Percentiles rank a stretch among this genome's conserved stretches.
These are phyloP conservation scores for Galaxias olidus DNA, from an alignment of 2,797 vertebrate genomes.

Conservation along the genomic window DNA sequence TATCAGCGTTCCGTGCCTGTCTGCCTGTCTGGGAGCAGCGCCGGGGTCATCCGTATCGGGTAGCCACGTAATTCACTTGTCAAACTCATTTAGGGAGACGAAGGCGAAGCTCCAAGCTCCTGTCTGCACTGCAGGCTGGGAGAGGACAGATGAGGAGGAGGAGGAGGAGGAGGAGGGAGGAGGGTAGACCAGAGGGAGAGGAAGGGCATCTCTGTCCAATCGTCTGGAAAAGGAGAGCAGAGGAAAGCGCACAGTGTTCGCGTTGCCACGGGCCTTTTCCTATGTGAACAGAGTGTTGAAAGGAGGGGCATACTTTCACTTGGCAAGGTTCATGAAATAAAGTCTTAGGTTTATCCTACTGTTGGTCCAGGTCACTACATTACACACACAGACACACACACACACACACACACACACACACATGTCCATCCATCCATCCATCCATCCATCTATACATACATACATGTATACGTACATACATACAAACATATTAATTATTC, in stretches of 20 bases:
- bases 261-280: no score
- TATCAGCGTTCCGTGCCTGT: constrained; percentile 19
- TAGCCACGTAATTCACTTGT: constrained; percentile 50
- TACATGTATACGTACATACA: no score
- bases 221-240: not conserved
- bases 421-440: no score
- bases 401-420: no score
- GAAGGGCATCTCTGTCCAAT: constrained; percentile 8
- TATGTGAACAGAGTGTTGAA: not conserved
- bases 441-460: no score
- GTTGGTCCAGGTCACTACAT: no score
- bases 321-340: no score
- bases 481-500: no score
- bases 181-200: not conserved
- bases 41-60: constrained; percentile 40
- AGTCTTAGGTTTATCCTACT: no score
- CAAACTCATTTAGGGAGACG: constrained; percentile 43
- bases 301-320: no score
- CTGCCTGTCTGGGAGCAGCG: constrained; percentile 19
- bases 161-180: not conserved
- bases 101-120: constrained; percentile 22
- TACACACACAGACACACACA: no score
- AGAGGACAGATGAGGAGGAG: constrained; percentile 14
- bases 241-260: not conserved
- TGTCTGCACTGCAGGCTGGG: constrained; percentile 17